Base-by-base conservation (phyloP, 2,113 vertebrate species). In the Equus przewalskii region DNA sequence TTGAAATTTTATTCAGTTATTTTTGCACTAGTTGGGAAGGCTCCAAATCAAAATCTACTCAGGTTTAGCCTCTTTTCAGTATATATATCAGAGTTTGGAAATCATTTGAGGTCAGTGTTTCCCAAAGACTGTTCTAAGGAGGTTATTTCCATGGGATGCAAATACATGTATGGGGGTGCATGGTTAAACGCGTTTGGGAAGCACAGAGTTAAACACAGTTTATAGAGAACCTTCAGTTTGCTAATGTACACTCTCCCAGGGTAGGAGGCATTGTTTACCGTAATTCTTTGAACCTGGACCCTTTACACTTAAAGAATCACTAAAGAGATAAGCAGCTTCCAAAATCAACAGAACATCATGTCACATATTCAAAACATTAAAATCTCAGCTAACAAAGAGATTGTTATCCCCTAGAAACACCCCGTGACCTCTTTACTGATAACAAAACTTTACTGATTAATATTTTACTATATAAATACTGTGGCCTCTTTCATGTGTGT, bases 261-360 rank as follows among this genome's bases (percentile, higher is more conserved):
- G 5, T 69, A 64, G 36, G 58, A 72, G 80, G 26, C 21, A 19
- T 19, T 60, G 36, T 83, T 88, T 91, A 62, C 49, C 22, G 56
- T 62, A 78, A 60, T 67, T 73, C 51, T 82, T 92, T 95, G 86
- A 88, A 62, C 21, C 15, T 87, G 46, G n/a, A 82, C 24, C 13
- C 22, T 64, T 69, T 62, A 70, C 41, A n/a, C 62, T 69, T 81
- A 44, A 89, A 95, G 36, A 67, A 69, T 85, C 64, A 44, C 16
- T 72, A 13, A 92, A 92, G 8, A 86, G 46, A 28, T 65, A 86
- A 62, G 44, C 51, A 16, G 7, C 24, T 92, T 93, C 49, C 75
- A 82, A 92, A 97, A 62, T 67, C 49, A 93, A 84, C 19, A 95
- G 72, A 89, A 85, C 67, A 81, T 82, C 11, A 44, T 5, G 14